Evolutionary conservation across 2,888 invertebrate genomes (phyloP).

Genomic region (Pollenia amentaria): DNA sequence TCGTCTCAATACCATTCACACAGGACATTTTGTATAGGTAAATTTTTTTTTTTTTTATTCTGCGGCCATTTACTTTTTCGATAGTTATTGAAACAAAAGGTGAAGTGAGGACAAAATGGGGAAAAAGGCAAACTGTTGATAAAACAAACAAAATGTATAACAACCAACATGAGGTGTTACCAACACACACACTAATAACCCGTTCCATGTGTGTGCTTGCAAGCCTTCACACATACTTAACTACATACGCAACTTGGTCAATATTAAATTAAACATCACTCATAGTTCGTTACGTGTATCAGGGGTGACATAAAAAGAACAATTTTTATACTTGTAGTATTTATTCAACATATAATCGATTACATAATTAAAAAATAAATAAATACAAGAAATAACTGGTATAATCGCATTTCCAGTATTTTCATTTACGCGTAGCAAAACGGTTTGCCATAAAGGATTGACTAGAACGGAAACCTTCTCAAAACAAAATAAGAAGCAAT

Average conservation of each 20-base stretch:
- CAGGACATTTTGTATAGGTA: constrained; percentile 20
- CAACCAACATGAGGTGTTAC: not conserved
- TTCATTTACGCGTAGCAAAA: too few relatives aligned
- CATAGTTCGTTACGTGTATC: constrained; percentile 30
- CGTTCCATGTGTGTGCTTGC: not conserved
- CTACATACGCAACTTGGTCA: not conserved
- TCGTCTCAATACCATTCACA: constrained; percentile 44
- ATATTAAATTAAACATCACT: constrained; percentile 54
- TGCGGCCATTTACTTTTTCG: not conserved
- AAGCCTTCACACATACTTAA: not conserved
- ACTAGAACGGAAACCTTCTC: too few relatives aligned
- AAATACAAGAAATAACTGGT: too few relatives aligned
- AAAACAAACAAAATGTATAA: constrained; percentile 35
- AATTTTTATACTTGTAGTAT: not conserved
- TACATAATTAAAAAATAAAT: not conserved
- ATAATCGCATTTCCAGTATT: too few relatives aligned
- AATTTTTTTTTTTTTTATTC: not conserved
- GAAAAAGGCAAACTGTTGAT: constrained; percentile 14
- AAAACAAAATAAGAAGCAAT: too few relatives aligned
- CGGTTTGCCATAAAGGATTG: too few relatives aligned
- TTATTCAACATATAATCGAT: not conserved
- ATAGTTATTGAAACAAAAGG: constrained; percentile 29
- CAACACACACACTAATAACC: not conserved
- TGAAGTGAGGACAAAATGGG: not conserved
- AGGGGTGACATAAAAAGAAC: constrained; percentile 21